These are phyloP conservation scores for Orientallactaga bullata DNA, from an alignment of 2,113 vertebrate genomes.

Conservation along the genomic window DNA sequence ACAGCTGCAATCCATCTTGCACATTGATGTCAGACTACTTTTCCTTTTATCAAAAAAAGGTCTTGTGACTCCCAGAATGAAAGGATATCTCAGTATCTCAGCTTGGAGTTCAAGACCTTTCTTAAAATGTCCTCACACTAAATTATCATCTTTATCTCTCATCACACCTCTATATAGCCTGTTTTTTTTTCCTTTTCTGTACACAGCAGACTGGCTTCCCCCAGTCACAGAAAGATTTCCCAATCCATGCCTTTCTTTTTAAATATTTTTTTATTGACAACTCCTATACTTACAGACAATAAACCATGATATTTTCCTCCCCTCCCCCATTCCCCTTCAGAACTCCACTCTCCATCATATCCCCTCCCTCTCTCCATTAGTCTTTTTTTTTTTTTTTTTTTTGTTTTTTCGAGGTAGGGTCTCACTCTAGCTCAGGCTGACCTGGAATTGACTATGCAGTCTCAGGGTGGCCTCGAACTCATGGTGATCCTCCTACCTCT, in stretches of 20 bases:
- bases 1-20: neutral
- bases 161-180: constrained; percentile 11
- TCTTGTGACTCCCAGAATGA: neutral
- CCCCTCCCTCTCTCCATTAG: too few relatives aligned
- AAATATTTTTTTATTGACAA: too few relatives aligned
- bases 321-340: too few relatives aligned
- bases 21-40: constrained; percentile 29
- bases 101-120: neutral
- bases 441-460: too few relatives aligned
- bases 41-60: neutral
- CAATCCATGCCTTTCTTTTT: constrained; percentile 13
- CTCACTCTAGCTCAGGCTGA: too few relatives aligned
- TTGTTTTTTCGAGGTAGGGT: too few relatives aligned
- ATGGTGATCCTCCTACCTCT: too few relatives aligned
- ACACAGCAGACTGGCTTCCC: neutral
- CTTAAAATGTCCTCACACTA: neutral
- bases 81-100: neutral
- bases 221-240: neutral
- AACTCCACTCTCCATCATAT: too few relatives aligned
- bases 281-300: too few relatives aligned
- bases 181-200: constrained; percentile 18
- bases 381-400: too few relatives aligned
- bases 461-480: too few relatives aligned
- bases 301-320: too few relatives aligned
- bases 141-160: neutral